Evolutionary conservation across 2,113 vertebrate genomes (phyloP).

Genomic region (Chloropsis cyanopogon): DNA sequence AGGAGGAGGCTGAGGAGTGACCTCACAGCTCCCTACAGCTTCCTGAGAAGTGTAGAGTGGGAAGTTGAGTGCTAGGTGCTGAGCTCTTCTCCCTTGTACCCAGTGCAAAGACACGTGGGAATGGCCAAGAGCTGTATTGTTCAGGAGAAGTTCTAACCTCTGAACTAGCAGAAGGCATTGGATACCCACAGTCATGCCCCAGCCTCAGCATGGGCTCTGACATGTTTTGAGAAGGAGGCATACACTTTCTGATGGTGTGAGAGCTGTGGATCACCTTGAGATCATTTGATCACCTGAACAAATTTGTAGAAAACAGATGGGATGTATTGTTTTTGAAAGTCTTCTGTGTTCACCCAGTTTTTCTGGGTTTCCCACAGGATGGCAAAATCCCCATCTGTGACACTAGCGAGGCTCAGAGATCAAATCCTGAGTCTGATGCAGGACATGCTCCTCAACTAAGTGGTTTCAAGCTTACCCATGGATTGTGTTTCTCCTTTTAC

Average conservation of each 20-base stretch:
- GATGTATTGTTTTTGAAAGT: neutral
- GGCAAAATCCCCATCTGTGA: neutral
- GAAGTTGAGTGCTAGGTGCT: neutral
- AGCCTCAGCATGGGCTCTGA: neutral
- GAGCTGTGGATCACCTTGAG: neutral
- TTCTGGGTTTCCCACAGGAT: neutral
- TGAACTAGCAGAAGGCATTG: neutral
- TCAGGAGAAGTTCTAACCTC: neutral
- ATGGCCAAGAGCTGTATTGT: no score
- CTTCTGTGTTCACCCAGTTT: neutral
- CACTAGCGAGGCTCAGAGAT: neutral
- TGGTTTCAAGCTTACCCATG: neutral
- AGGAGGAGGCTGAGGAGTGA: neutral
- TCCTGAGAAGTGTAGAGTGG: neutral
- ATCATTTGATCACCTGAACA: neutral
- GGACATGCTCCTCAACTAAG: neutral
- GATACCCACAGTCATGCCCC: neutral
- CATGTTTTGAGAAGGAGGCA: neutral
- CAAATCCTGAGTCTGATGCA: neutral
- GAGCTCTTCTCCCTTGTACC: neutral
- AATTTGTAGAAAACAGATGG: neutral
- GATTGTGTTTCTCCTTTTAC: neutral
- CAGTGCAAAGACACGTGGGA: neutral
- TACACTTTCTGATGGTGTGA: neutral
- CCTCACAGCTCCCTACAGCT: neutral